Conservation (phyloP, 2,113 vertebrate species). For the Uria aalge region DNA sequence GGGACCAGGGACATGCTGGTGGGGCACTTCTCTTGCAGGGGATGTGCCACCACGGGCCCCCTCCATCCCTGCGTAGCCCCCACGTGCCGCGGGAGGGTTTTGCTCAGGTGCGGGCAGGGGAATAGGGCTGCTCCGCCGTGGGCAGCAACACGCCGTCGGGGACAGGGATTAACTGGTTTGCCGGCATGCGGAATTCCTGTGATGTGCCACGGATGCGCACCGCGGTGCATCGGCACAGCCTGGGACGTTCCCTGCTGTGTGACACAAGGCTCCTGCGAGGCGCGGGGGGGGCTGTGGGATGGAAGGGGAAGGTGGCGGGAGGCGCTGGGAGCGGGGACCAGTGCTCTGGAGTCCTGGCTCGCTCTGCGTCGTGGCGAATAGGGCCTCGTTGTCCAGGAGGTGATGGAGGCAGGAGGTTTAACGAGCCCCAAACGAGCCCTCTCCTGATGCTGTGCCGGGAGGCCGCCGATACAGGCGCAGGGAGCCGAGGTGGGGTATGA, state of each 20-base stretch:
- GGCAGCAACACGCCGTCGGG: neutral
- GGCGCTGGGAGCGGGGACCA: accelerated
- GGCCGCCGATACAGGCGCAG: neutral
- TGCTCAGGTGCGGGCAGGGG: neutral
- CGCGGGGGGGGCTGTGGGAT: accelerated
- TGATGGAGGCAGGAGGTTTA: accelerated
- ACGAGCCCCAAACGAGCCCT: accelerated
- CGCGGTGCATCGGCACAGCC: neutral
- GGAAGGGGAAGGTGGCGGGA: neutral
- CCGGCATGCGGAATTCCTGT: accelerated
- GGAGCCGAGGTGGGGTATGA: neutral
- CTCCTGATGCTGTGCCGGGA: accelerated
- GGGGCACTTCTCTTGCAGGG: neutral
- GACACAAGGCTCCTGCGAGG: accelerated
- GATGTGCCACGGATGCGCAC: accelerated
- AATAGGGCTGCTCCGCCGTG: accelerated
- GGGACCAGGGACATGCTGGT: neutral
- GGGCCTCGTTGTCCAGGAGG: neutral
- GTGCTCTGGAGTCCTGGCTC: accelerated
- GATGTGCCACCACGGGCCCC: neutral
- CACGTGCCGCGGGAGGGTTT: accelerated
- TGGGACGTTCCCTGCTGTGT: accelerated
- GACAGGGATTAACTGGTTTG: neutral
- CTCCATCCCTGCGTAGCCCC: accelerated
- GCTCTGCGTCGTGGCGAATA: accelerated